Conservation (phyloP, 2,888 invertebrate species). For the Gymnosoma rotundatum region DNA sequence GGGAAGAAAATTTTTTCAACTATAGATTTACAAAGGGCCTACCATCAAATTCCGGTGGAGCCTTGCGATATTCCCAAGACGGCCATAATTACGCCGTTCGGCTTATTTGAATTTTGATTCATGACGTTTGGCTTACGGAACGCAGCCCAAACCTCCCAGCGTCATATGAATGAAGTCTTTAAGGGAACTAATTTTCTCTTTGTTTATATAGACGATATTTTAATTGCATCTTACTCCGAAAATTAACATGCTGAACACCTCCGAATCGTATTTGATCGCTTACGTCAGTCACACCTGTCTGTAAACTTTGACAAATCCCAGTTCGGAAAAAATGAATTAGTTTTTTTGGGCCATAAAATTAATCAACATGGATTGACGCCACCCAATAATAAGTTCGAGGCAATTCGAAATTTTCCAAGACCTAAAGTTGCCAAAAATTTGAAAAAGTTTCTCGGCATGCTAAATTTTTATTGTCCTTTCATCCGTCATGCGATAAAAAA, state of each 20-base stretch:
- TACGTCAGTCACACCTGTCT: too few relatives aligned
- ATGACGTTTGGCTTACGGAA: slow-evolving; percentile 77
- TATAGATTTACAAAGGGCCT: too few relatives aligned
- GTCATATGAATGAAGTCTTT: slow-evolving; percentile 14
- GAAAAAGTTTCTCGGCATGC: slow-evolving; percentile 3
- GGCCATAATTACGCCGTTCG: too few relatives aligned
- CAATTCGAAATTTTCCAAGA: neutral
- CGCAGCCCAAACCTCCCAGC: slow-evolving; percentile 67
- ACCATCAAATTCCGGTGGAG: too few relatives aligned
- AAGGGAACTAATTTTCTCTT: neutral
- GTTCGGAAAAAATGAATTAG: neutral
- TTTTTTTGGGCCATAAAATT: slow-evolving; percentile 10
- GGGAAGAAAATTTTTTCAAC: too few relatives aligned
- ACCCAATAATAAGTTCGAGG: neutral
- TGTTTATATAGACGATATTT: slow-evolving; percentile 6
- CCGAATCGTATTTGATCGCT: neutral
- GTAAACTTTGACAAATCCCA: too few relatives aligned
- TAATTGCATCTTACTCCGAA: neutral
- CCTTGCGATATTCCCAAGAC: too few relatives aligned
- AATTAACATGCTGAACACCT: neutral
- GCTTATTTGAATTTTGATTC: slow-evolving; percentile 75
- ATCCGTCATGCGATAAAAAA: slow-evolving; percentile 33
- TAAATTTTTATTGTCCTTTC: neutral
- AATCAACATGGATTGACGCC: neutral
- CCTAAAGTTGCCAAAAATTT: neutral